phyloP scores from a whole-genome alignment of 53 echinoderm and acorn worm genomes.

The Patiria pectinifera region DNA sequence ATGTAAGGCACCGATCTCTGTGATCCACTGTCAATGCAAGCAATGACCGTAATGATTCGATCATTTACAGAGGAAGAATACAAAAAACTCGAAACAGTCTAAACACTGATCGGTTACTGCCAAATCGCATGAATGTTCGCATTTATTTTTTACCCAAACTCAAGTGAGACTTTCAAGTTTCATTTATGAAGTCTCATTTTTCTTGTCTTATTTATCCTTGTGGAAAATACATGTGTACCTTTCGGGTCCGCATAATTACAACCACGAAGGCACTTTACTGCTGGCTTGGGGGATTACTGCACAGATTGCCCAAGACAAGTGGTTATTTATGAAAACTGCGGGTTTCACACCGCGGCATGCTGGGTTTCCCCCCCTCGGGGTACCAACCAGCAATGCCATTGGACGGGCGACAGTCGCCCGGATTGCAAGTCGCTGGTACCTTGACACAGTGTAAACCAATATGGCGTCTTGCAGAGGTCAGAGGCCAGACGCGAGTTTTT shows the following conservation, averaged over 20 bases:
- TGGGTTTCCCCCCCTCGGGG: conserved; percentile 20
- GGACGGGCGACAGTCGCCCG: conserved; percentile 43
- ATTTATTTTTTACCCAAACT: too few relatives aligned
- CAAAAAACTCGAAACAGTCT: not conserved
- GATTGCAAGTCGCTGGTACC: conserved; percentile 53
- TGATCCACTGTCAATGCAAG: not conserved
- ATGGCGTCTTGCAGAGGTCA: conserved; percentile 47
- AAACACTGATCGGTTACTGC: too few relatives aligned
- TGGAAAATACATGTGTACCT: not conserved
- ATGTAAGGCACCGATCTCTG: not conserved
- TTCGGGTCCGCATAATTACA: not conserved
- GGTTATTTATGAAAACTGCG: conserved; percentile 26
- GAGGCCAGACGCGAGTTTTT: not conserved
- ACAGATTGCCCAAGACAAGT: conserved; percentile 36
- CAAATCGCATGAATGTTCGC: too few relatives aligned
- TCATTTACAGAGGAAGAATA: not conserved
- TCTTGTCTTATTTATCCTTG: not conserved
- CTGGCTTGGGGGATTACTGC: conserved; percentile 3
- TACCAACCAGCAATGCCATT: conserved; percentile 57
- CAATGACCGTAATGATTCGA: not conserved
- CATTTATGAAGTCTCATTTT: not conserved
- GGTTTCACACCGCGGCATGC: conserved; percentile 48
- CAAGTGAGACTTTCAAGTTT: not conserved
- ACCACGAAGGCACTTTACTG: not conserved
- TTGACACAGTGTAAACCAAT: conserved; percentile 40